Conservation (phyloP, 2,888 invertebrate species). For the Leptinotarsa juncta region DNA sequence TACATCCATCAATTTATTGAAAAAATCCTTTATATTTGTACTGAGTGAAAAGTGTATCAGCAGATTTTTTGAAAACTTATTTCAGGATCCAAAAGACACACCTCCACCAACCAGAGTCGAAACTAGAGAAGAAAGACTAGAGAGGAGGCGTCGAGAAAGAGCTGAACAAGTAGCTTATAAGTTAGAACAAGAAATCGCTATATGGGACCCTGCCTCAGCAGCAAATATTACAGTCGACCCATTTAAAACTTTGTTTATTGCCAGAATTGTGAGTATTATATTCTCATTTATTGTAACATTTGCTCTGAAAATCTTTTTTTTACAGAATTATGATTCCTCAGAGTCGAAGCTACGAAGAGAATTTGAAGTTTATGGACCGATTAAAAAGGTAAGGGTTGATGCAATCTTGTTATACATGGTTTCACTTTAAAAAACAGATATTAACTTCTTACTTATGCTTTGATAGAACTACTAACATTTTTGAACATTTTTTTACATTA, state of each 20-base stretch:
- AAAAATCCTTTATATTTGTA: too few relatives aligned
- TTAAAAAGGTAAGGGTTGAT: conserved; percentile 83
- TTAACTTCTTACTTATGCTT: too few relatives aligned
- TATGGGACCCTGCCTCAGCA: conserved; percentile 92
- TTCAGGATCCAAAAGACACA: conserved; percentile 94
- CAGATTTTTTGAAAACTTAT: conserved; percentile 21
- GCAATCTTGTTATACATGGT: not conserved
- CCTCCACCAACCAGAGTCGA: conserved; percentile 96
- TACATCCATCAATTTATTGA: too few relatives aligned
- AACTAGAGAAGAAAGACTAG: conserved; percentile 92
- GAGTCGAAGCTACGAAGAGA: conserved; percentile 97
- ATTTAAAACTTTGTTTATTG: conserved; percentile 96
- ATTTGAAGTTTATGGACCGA: conserved; percentile 97
- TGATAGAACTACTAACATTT: too few relatives aligned
- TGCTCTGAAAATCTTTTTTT: conserved; percentile 50
- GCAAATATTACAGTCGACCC: conserved; percentile 89
- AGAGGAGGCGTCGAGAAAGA: conserved; percentile 89
- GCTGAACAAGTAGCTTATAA: conserved; percentile 98
- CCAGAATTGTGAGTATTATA: conserved; percentile 84
- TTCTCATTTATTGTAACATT: not conserved
- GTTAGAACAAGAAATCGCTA: conserved; percentile 96
- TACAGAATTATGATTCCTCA: conserved; percentile 97
- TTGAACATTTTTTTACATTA: too few relatives aligned
- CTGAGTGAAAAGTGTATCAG: too few relatives aligned
- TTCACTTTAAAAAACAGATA: not conserved